A percentile compares a stretch with the other conserved stretches of the same genome.
Conservation (phyloP, 2,888 invertebrate species). For the Eucera pruinosa region DNA sequence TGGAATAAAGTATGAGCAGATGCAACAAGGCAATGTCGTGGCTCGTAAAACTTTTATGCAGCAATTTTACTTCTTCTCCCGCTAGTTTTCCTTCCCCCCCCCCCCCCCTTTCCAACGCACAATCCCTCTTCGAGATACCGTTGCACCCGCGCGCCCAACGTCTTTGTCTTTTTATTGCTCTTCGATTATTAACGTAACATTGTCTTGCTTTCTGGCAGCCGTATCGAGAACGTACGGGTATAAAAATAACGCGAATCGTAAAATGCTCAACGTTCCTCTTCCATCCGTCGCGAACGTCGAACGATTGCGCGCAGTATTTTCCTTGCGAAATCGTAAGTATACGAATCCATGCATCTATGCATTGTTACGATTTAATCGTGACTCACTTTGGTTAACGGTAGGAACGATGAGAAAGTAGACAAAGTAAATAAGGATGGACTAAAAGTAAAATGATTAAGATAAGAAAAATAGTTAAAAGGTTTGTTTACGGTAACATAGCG, state of each 20-base stretch:
- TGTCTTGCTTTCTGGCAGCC: conserved; percentile 47
- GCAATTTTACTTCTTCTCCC: conserved; percentile 66
- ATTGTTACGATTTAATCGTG: no score
- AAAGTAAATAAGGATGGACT: no score
- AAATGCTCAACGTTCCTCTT: neutral
- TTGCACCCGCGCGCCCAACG: conserved; percentile 47
- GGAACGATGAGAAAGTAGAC: no score
- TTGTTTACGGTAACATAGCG: no score
- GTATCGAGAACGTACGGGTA: conserved; percentile 13
- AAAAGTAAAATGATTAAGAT: no score
- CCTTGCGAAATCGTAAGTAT: no score
- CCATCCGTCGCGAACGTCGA: no score
- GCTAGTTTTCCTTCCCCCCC: conserved; percentile 24
- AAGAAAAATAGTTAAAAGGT: no score
- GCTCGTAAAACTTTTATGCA: conserved; percentile 79
- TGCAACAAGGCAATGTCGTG: conserved; percentile 74
- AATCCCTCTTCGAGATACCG: conserved; percentile 1
- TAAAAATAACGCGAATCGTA: conserved; percentile 24
- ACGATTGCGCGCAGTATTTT: no score
- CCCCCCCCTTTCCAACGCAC: no score
- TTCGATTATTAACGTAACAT: conserved; percentile 74
- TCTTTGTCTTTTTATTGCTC: conserved; percentile 71
- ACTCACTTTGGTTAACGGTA: no score
- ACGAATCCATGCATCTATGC: no score
- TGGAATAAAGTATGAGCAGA: conserved; percentile 74